phyloP scores from a whole-genome alignment of 2,113 vertebrate genomes.

The Rhombomys opimus region DNA sequence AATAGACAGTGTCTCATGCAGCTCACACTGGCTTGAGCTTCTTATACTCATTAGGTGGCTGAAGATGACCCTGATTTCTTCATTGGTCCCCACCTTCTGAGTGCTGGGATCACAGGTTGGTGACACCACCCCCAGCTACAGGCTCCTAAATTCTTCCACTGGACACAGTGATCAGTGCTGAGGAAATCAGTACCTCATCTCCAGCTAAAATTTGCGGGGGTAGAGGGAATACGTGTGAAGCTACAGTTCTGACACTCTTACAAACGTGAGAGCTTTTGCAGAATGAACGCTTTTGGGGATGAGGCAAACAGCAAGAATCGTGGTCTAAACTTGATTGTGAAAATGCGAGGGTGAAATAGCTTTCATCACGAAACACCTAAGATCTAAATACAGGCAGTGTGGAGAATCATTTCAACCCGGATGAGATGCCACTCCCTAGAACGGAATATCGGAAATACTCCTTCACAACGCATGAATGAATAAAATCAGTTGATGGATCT shows the following conservation, averaged over 20 bases:
- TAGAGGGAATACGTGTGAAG: constrained; percentile 7
- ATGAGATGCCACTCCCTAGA: constrained; percentile 23
- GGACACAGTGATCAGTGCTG: neutral
- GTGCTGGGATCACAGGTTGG: neutral
- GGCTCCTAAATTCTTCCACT: neutral
- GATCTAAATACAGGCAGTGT: constrained; percentile 28
- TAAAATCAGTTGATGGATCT: neutral
- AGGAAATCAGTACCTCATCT: neutral
- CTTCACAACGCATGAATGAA: constrained; percentile 40
- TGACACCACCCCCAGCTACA: neutral
- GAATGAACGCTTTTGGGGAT: neutral
- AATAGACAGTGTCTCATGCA: neutral
- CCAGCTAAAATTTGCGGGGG: neutral
- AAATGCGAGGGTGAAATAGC: constrained; percentile 52
- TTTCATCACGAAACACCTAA: constrained; percentile 60
- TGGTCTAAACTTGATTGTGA: constrained; percentile 44
- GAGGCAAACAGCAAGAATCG: constrained; percentile 38
- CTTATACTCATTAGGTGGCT: neutral
- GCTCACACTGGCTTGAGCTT: neutral
- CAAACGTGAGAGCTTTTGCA: constrained; percentile 48
- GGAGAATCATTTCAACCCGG: constrained; percentile 57
- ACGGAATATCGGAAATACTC: constrained; percentile 19
- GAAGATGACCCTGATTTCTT: neutral
- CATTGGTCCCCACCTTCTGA: neutral
- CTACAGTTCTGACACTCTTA: neutral